Percentiles rank a stretch among this genome's conserved stretches.
These are phyloP conservation scores for Melanotaenia duboulayi DNA, from an alignment of 2,113 vertebrate species.

Conservation along the genomic window DNA sequence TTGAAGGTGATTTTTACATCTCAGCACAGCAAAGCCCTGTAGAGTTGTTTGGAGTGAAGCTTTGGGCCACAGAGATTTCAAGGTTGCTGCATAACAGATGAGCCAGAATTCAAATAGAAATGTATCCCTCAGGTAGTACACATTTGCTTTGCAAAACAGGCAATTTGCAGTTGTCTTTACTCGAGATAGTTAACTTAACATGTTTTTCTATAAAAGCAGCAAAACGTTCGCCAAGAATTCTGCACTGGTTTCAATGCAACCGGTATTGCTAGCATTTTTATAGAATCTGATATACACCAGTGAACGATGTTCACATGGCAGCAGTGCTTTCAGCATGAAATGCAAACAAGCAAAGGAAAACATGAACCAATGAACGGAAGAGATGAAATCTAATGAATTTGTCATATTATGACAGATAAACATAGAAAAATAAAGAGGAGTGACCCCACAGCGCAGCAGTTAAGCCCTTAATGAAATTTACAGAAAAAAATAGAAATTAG, in stretches of 20 bases:
- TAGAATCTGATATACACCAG: slow-evolving; percentile 1
- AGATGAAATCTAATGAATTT: slow-evolving; percentile 23
- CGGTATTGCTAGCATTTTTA: slow-evolving; percentile 4
- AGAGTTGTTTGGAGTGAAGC: slow-evolving; percentile 16
- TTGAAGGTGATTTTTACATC: slow-evolving; percentile 11
- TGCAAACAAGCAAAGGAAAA: neutral
- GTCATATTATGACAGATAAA: neutral
- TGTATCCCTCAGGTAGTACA: slow-evolving; percentile 31
- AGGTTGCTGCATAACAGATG: slow-evolving; percentile 38
- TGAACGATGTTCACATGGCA: neutral
- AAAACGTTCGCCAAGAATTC: neutral
- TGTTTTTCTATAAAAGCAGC: neutral
- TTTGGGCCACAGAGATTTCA: slow-evolving; percentile 33
- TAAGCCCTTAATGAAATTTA: neutral
- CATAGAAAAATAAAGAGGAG: neutral
- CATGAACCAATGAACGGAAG: neutral
- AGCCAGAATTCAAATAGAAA: slow-evolving; percentile 38
- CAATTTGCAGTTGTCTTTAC: neutral
- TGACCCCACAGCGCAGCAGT: too few species aligned
- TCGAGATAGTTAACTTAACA: too few species aligned
- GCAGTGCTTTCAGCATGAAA: neutral
- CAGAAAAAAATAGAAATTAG: neutral
- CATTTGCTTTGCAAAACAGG: slow-evolving; percentile 35
- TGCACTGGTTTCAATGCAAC: neutral
- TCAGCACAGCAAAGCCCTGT: slow-evolving; percentile 31